A percentile compares a stretch with the other conserved stretches of the same genome.
Evolutionary conservation across 2,888 invertebrate species (phyloP).

Genomic region (Xylocampa areola): DNA sequence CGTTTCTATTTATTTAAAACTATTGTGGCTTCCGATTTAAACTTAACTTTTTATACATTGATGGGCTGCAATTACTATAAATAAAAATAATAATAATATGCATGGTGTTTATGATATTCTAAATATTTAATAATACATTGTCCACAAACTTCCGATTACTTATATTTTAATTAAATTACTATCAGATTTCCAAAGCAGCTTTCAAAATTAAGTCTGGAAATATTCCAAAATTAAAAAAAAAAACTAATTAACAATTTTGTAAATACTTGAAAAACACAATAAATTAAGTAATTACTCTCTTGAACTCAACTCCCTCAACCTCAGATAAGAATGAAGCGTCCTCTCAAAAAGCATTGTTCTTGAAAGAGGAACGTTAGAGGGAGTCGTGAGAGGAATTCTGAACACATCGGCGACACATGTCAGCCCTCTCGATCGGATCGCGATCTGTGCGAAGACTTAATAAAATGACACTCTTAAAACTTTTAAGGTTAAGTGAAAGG

Average conservation of each 20-base stretch:
- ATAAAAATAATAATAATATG: too few relatives aligned
- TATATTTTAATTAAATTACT: too few relatives aligned
- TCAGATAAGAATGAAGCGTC: conserved; percentile 39
- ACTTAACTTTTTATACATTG: too few relatives aligned
- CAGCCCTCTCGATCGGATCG: conserved; percentile 70
- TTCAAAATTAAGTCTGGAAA: too few relatives aligned
- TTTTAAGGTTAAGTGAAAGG: conserved; percentile 47
- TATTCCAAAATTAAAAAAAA: too few relatives aligned
- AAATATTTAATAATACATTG: too few relatives aligned
- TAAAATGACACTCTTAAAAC: conserved; percentile 79
- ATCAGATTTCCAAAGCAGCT: too few relatives aligned
- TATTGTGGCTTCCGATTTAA: too few relatives aligned
- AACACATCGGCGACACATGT: conserved; percentile 82
- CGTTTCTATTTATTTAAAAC: too few relatives aligned
- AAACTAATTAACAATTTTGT: background rate
- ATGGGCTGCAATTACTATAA: too few relatives aligned
- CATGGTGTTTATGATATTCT: too few relatives aligned
- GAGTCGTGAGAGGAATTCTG: conserved; percentile 60
- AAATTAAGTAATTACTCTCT: conserved; percentile 21
- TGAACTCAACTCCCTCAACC: conserved; percentile 38
- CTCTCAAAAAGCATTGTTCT: conserved; percentile 58
- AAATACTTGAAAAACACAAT: background rate
- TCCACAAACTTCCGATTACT: too few relatives aligned
- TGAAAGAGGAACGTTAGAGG: conserved; percentile 64
- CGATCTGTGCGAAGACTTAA: conserved; percentile 81